Base-by-base conservation (phyloP, 2,113 vertebrate species). In the Boulengeromyrus knoepffleri region DNA sequence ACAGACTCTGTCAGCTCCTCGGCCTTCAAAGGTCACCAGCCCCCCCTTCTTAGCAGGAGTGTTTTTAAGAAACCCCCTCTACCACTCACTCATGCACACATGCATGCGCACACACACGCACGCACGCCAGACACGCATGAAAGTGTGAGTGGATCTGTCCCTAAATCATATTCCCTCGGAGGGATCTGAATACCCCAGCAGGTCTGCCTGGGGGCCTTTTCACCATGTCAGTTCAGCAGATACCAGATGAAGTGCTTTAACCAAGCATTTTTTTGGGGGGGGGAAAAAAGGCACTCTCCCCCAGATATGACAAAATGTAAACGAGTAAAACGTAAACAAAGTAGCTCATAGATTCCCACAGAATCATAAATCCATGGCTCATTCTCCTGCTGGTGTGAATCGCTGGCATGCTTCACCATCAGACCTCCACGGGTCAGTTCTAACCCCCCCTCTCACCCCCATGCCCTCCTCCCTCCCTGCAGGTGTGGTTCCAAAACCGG, bases 401-500 rank as follows among this genome's bases (percentile, higher is more conserved):
- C 0, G 21, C 13, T 86, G 84, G 84, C 3, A 9, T 13, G 47
- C 47, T 7, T 52, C 24, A 86, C 24, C 21, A 24, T 52, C n/a
- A 52, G 85, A 50, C 47, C 46, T 47, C 47, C 85, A 31, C 13
- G 2, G 85, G n/a, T 50, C n/a, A 36, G 27, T 83, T 88, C 85
- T 47, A 27, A 90, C 83, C 27, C 7, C 12, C n/a, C 3, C 27
- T 13, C 31, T 3, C 12, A 10, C 80, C 19, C 39, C 42, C 42
- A 58, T 58, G 56, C 92, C 92, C 88, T 89, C 62, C 91, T 39
- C 92, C 92, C 88, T 89, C 58, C 91, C 91, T 83, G 62, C 92
- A 99, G 99, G 99, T 99, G 47, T 99, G 99, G 99, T 99, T 99
- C 93, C 99, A 99, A 95, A 99, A 99, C 94, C 96, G 99, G 39